A percentile compares a stretch with the other conserved stretches of the same genome.
Conservation (phyloP, 2,888 invertebrate genomes). For the Campaea margaritaria region DNA sequence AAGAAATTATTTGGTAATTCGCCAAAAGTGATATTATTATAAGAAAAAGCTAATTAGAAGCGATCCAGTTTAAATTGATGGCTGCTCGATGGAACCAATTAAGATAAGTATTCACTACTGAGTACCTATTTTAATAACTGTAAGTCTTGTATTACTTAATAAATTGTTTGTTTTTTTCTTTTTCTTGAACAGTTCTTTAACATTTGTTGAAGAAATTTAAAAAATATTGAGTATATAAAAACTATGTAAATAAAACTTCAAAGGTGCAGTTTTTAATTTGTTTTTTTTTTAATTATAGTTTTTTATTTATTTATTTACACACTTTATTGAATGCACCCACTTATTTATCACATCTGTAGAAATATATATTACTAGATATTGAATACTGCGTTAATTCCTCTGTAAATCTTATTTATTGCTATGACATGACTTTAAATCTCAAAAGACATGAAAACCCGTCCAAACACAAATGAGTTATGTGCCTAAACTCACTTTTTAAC, state of each 20-base stretch:
- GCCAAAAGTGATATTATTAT: constrained; percentile 73
- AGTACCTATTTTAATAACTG: constrained; percentile 38
- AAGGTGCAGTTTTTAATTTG: too few relatives aligned
- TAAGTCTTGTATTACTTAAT: not conserved
- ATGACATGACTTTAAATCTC: not conserved
- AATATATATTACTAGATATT: too few relatives aligned
- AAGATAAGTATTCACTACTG: constrained; percentile 46
- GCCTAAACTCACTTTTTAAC: constrained; percentile 35
- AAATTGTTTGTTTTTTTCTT: not conserved
- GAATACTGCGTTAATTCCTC: too few relatives aligned
- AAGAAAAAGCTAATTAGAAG: constrained; percentile 53
- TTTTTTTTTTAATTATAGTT: too few relatives aligned
- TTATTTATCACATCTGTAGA: too few relatives aligned
- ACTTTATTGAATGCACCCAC: too few relatives aligned
- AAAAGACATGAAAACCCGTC: constrained; percentile 33
- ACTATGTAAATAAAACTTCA: too few relatives aligned
- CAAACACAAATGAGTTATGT: constrained; percentile 30
- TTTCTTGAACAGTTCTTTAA: not conserved
- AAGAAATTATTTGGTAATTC: constrained; percentile 47
- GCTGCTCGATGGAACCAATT: constrained; percentile 64
- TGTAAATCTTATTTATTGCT: too few relatives aligned
- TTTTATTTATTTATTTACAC: too few relatives aligned
- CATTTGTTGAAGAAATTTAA: too few relatives aligned
- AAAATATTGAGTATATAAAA: too few relatives aligned
- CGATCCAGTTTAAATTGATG: constrained; percentile 58